phyloP scores from a whole-genome alignment of 1,140 invertebrate genomes.

The Halesus radiatus region DNA sequence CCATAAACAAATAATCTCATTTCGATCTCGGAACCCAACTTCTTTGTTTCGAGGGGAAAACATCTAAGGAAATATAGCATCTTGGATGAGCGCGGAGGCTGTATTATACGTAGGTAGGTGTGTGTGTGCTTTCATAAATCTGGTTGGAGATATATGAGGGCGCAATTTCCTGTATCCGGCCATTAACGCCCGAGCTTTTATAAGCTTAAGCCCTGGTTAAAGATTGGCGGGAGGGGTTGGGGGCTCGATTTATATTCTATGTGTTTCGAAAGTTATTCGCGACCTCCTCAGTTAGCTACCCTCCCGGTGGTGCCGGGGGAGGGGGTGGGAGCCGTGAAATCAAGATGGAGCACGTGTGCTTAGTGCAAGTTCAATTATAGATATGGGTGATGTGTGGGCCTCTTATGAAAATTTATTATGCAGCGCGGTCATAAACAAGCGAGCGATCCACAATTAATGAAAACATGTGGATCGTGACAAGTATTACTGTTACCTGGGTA shows the following conservation, averaged over 20 bases:
- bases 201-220: constrained; percentile 74
- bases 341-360: constrained; percentile 36
- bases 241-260: constrained; percentile 55
- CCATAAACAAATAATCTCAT: constrained; percentile 22
- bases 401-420: constrained; percentile 26
- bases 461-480: not conserved
- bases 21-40: not conserved
- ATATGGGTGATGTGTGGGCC: constrained; percentile 33
- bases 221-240: constrained; percentile 64
- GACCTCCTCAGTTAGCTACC: constrained; percentile 1
- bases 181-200: constrained; percentile 80
- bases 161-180: constrained; percentile 89
- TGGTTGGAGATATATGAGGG: constrained; percentile 88
- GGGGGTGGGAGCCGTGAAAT: constrained; percentile 15
- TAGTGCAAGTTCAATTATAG: constrained; percentile 38
- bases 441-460: too few relatives aligned
- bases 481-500: too few relatives aligned
- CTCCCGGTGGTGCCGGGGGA: not conserved
- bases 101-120: constrained; percentile 61
- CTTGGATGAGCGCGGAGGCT: constrained; percentile 52
- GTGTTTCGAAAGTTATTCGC: constrained; percentile 56
- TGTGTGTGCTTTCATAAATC: constrained; percentile 86
- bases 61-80: constrained; percentile 36
- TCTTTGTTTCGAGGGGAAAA: constrained; percentile 34
- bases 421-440: not conserved